Evolutionary conservation across 2,113 vertebrate species (phyloP), one percentile per base, ranked within the genome.

Genomic region (Stomatorhinus ivindoensis): DNA sequence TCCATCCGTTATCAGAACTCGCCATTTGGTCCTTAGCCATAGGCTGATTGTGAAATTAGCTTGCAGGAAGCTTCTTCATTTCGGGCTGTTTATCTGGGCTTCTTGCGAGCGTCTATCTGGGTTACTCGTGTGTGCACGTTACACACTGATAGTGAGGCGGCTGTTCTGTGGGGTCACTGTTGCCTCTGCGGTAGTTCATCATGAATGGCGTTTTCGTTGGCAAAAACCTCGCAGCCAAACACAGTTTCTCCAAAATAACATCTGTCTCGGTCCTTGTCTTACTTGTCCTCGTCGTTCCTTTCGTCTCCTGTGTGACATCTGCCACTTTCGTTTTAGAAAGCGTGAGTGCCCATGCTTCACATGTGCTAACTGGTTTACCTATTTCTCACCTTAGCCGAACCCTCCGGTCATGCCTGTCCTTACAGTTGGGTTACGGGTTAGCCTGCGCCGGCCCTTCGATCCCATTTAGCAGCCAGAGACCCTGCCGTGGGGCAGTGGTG

Each of bases 381-480:
- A 8, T 80, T 80, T 80, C 13, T 80, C 10, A 89, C 89, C 87
- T 48, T 53, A 24, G 82, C 69, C 90, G 89, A 88, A 87, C 42
- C 69, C 90, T n/a, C 51, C 90, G 89, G 90, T 65, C n/a, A 48
- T 88, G 89, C 46, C 84, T 88, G 61, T 84, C 61, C 88, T 76
- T 89, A 89, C 50, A 35, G 82, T 55, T 88, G 50, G 73, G 58
- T 88, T 55, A 61, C 27, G 24, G 87, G 87, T 76, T 65, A 88
- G 89, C 46, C 87, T 61, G n/a, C 19, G 88, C 92, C 31, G 65
- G 53, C 86, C 88, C 65, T 91, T 69, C 85, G 93, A 94, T 95
- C 94, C 94, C 89, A 90, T 92, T 94, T 93, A 88, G 90, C 73
- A 87, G 91, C 93, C 93, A 90, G 69, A 39, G 31, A 39, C 69